Conservation (phyloP, 2,797 vertebrate genomes). For the Champsocephalus esox region DNA sequence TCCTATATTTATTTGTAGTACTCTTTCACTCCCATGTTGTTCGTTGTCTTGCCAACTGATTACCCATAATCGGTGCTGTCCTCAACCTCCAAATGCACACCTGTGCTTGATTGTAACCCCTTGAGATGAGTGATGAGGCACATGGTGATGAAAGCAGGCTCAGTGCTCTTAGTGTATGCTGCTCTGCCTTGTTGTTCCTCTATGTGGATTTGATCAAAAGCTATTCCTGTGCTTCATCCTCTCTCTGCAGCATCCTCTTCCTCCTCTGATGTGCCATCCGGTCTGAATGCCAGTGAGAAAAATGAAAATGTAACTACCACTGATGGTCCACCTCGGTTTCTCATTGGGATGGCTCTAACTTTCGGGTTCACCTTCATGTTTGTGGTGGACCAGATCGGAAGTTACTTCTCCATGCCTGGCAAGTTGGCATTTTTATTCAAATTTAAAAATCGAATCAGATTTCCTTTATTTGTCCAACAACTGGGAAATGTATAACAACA, state of each 20-base stretch:
- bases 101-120: constrained; percentile 13
- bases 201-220: constrained; percentile 48
- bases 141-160: constrained; percentile 40
- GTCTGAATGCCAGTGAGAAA: constrained; percentile 45
- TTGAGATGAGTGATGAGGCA: constrained; percentile 8
- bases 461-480: too few species aligned
- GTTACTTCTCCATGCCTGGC: constrained; percentile 77
- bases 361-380: constrained; percentile 89
- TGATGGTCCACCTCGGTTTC: constrained; percentile 72
- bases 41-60: constrained; percentile 30
- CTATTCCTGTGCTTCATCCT: constrained; percentile 26
- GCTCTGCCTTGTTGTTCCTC: constrained; percentile 12
- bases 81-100: not conserved
- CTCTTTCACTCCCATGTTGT: not conserved
- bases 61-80: not conserved
- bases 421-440: constrained; percentile 42
- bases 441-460: too few species aligned
- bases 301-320: constrained; percentile 7
- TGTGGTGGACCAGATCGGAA: constrained; percentile 84
- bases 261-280: constrained; percentile 22
- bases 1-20: not conserved
- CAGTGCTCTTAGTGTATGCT: not conserved
- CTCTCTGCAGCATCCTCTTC: constrained; percentile 62
- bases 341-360: constrained; percentile 84
- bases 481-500: too few species aligned